phyloP scores from a whole-genome alignment of 2,797 vertebrate genomes.

The Austrolebias charrua region DNA sequence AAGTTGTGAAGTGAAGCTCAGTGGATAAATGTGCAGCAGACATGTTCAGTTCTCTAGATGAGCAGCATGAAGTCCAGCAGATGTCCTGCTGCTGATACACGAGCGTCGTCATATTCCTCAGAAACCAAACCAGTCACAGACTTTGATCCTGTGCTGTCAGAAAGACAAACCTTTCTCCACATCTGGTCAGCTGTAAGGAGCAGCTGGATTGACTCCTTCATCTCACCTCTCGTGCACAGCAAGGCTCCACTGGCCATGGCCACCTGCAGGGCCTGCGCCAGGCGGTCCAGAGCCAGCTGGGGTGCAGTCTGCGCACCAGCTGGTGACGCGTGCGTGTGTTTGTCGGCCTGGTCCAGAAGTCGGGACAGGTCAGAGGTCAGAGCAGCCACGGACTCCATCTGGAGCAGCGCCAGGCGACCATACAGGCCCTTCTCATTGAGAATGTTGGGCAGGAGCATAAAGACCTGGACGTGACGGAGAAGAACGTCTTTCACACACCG shows the following conservation, averaged over 20 bases:
- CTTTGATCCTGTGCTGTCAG: no score
- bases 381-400: slow-evolving; percentile 88
- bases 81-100: no score
- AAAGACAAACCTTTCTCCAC: no score
- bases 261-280: slow-evolving; percentile 94
- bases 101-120: no score
- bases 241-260: slow-evolving; percentile 92
- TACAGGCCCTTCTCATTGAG: slow-evolving; percentile 93
- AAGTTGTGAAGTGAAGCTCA: no score
- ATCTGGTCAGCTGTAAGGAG: no score
- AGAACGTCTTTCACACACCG: not conserved
- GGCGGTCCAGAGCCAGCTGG: slow-evolving; percentile 90
- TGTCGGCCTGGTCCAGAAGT: slow-evolving; percentile 85
- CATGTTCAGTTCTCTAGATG: no score
- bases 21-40: no score
- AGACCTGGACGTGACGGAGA: slow-evolving; percentile 76
- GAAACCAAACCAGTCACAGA: no score
- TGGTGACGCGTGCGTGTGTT: slow-evolving; percentile 51
- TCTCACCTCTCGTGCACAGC: slow-evolving; percentile 91
- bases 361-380: slow-evolving; percentile 89
- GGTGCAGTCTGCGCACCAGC: slow-evolving; percentile 83
- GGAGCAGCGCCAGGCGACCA: slow-evolving; percentile 88
- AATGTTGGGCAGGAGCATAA: slow-evolving; percentile 88
- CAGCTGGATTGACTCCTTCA: slow-evolving; percentile 70
- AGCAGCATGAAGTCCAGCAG: no score